phyloP scores from a whole-genome alignment of 1,140 invertebrate genomes.

The Drosophila chauvacae region DNA sequence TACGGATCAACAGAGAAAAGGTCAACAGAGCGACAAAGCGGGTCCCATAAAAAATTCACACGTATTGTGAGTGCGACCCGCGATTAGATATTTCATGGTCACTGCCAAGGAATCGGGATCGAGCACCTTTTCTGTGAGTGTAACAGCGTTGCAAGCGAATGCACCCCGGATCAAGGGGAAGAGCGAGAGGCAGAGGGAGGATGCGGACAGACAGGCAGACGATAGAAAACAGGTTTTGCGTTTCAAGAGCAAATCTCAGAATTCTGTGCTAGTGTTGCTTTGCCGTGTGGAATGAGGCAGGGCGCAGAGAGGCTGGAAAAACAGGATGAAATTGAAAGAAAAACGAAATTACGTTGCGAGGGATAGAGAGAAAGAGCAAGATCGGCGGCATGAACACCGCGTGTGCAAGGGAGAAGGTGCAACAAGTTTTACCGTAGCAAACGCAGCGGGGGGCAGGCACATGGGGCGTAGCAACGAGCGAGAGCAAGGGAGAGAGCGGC shows the following conservation, averaged over 20 bases:
- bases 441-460: constrained; percentile 61
- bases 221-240: constrained; percentile 73
- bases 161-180: constrained; percentile 24
- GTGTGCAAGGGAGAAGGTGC: constrained; percentile 64
- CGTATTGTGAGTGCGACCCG: constrained; percentile 44
- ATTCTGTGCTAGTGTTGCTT: constrained; percentile 47
- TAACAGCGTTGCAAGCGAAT: constrained; percentile 43
- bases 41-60: constrained; percentile 69
- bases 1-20: constrained; percentile 59
- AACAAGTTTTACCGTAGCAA: constrained; percentile 61
- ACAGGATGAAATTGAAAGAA: constrained; percentile 66
- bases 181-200: constrained; percentile 1
- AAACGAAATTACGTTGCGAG: constrained; percentile 54
- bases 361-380: constrained; percentile 17
- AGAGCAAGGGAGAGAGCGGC: background rate
- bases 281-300: constrained; percentile 17
- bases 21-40: constrained; percentile 67
- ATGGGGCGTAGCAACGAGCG: constrained; percentile 7
- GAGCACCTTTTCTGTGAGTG: constrained; percentile 19
- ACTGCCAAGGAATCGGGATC: constrained; percentile 70
- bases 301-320: constrained; percentile 47
- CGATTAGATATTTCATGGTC: constrained; percentile 74
- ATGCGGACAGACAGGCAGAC: constrained; percentile 27
- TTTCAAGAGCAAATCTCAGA: constrained; percentile 60
- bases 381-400: constrained; percentile 48